Evolutionary conservation across 2,113 vertebrate genomes (phyloP).

Genomic region (Saguinus imperator): DNA sequence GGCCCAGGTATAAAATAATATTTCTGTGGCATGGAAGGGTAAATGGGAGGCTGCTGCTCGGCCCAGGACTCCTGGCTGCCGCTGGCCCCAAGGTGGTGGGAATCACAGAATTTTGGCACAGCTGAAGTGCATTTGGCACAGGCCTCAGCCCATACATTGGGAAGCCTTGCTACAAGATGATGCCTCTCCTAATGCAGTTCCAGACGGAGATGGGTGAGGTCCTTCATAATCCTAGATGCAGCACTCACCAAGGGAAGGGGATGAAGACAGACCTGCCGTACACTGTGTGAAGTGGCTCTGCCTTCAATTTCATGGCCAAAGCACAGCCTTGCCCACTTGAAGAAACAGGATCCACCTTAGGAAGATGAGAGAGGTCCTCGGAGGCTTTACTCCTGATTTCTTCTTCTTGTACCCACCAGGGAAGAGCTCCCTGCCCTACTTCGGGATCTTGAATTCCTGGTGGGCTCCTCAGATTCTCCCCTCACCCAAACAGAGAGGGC

Average conservation of each 20-base stretch:
- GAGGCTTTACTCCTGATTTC: background rate
- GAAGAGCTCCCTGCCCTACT: background rate
- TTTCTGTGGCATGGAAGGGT: background rate
- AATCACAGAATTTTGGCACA: background rate
- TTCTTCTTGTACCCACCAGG: background rate
- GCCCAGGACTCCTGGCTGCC: background rate
- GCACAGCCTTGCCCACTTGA: background rate
- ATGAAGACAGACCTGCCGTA: background rate
- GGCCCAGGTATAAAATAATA: background rate
- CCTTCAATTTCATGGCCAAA: background rate
- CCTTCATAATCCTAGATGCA: background rate
- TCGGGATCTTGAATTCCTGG: background rate
- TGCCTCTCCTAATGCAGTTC: background rate
- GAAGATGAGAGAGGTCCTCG: too few relatives aligned
- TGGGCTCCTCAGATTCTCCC: background rate
- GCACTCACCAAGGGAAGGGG: background rate
- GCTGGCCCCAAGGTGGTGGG: fast-evolving
- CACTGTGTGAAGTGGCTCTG: background rate
- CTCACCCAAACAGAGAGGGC: background rate
- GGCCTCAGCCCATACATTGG: background rate
- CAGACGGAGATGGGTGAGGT: too few relatives aligned
- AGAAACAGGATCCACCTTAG: background rate
- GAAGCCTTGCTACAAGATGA: background rate
- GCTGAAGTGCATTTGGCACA: background rate
- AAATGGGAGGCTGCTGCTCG: background rate